Evolutionary conservation across 2,888 invertebrate genomes (phyloP), one percentile per base, ranked within the genome.

Genomic region (Cistogaster globosa): DNA sequence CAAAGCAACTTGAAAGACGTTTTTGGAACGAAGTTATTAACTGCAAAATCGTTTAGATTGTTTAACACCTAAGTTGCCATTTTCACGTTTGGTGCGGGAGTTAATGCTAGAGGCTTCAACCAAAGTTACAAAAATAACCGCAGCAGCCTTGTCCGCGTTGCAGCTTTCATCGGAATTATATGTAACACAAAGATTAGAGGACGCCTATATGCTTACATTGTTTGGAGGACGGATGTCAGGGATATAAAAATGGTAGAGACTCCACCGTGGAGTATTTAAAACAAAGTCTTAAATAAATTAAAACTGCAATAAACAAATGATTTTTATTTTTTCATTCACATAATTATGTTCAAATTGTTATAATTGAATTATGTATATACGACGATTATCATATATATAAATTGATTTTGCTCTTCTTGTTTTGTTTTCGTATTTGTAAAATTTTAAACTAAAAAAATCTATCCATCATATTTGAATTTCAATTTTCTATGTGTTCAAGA

Each of bases 81-180:
- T 94, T 87, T 87, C 90, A 0, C 91, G 93, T 58, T 1, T 94
- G 3, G 91, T 94, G 14, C 91, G 92, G 26, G 93, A 94, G 88
- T 88, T 93, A 38, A 87, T 94, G 1, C 1, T 85, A 0, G 87
- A 90, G 0, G 18, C 88, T 14, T 68, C 86, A 1, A 12, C 16
- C 0, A 1, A 42, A 2, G 80, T 79, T 0, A 65, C 75, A 5
- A 81, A 90, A 78, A 90, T 94, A 51, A 92, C 93, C 72, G 1
- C 63, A 0, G 55, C 87, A 1, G 94, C 94, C 0, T 69, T 94
- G 16, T 88, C 91, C 83, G 94, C 94, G 0, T 78, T 94, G 36
- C 94, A 94, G 87, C 93, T 93, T 85, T 90, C 94, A 1, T 76
- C 92, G 0, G 94, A 94, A 89, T 90, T 93, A 84, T 94, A 93